Evolutionary conservation across 2,113 vertebrate species (phyloP), one percentile per base, ranked within the genome.

Genomic region (Gnathochromis pfefferi): DNA sequence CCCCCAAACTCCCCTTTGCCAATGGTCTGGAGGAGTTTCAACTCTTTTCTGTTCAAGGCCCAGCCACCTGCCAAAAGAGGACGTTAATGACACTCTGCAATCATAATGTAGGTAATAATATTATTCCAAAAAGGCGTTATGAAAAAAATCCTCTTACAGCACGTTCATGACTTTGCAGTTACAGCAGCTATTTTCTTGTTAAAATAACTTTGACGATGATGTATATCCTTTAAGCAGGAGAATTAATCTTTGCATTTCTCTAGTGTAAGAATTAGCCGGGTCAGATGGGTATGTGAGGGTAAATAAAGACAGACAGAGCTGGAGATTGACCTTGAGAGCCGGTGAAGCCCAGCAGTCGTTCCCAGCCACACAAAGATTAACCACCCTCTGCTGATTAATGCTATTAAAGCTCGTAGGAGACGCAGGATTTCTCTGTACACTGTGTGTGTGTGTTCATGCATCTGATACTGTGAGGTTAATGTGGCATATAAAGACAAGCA

Each of bases 1-100:
- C 99, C 98, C 97, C 98, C 99, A 3, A 99, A 99, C 91, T 99
- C 99, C 40, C 99, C 99, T 92, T 99, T 99, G 82, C 99, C 99
- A 2, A 99, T 98, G 86, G 96, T 97, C 93, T 98, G 98, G 38
- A 98, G 94, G 90, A 99, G 93, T 85, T 98, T 99, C 84, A 99
- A 96, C 85, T 99, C 98, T 94, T 98, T 98, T 93, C 98, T 97
- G 95, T 98, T 98, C 90, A 99, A 95, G 3, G 98, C 97, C 98
- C 99, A 99, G 81, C 99, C 99, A 1, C 98, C 99, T 99, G 91
- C 1, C 54, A 53, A 85, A 26, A 88, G 19, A 87, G 13, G 26
- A 84, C n/a, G 55, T 51, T 6, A 89, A 47, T 1, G 26, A 63
- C 1, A 23, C 54, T 90, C 38, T 87, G 28, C 23, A 85, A 85